These are phyloP conservation scores for Antheraea mylitta DNA, from an alignment of 1,140 invertebrate species.

Conservation along the genomic window DNA sequence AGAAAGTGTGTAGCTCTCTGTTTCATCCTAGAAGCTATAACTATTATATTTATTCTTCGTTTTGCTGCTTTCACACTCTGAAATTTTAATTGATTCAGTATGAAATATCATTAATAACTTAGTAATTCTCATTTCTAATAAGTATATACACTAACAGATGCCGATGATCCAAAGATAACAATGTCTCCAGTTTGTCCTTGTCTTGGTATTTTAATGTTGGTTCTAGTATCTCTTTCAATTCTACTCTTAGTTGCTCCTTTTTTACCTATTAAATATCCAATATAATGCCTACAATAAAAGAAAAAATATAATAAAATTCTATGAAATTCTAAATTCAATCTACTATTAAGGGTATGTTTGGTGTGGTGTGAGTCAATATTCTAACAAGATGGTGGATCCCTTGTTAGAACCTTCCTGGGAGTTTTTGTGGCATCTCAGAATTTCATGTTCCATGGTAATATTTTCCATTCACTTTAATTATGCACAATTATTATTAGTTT, in stretches of 20 bases:
- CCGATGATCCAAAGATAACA: constrained; percentile 80
- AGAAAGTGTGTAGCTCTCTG: constrained; percentile 87
- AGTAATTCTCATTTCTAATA: too few species aligned
- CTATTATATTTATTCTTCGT: constrained; percentile 75
- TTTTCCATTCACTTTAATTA: too few species aligned
- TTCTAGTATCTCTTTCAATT: constrained; percentile 79
- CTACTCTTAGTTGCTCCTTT: constrained; percentile 82
- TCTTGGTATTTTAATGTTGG: constrained; percentile 84
- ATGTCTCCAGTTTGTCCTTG: constrained; percentile 65
- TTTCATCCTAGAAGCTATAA: constrained; percentile 83
- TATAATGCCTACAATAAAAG: constrained; percentile 51
- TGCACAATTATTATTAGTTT: too few species aligned
- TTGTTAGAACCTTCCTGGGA: too few species aligned
- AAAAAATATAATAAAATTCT: not conserved
- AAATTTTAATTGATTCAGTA: constrained; percentile 14
- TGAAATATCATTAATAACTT: too few species aligned
- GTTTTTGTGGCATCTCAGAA: too few species aligned
- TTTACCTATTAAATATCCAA: constrained; percentile 82
- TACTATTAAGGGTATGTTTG: not conserved
- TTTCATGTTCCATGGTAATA: too few species aligned
- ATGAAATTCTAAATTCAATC: too few species aligned
- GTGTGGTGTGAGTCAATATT: too few species aligned
- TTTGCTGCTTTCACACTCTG: constrained; percentile 80
- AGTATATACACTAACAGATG: constrained; percentile 41
- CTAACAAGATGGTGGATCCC: too few species aligned